Percentiles rank a stretch among this genome's conserved stretches.
phyloP scores from a whole-genome alignment of 2,113 vertebrate genomes.

The Coturnix japonica region DNA sequence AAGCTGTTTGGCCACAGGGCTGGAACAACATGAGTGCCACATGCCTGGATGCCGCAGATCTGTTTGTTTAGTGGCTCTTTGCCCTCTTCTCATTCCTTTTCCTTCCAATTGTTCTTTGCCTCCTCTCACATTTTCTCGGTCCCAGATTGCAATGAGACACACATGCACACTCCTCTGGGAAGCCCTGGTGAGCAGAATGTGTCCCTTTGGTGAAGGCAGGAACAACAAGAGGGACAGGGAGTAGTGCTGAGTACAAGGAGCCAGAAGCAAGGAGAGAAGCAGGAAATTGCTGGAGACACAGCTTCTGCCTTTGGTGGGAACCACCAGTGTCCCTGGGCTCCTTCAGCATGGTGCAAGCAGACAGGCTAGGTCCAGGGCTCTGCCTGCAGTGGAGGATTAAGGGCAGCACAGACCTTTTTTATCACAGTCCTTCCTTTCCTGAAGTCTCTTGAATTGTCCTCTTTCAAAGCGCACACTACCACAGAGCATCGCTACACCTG shows the following conservation, averaged over 20 bases:
- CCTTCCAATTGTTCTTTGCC: neutral
- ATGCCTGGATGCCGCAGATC: neutral
- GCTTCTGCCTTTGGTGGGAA: neutral
- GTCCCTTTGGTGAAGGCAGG: neutral
- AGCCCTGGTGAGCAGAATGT: neutral
- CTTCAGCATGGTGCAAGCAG: accelerated
- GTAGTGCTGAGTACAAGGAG: neutral
- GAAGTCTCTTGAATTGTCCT: neutral
- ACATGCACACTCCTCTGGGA: neutral
- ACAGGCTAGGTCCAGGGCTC: neutral
- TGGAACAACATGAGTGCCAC: neutral
- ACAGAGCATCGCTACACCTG: neutral
- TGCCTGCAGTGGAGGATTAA: neutral
- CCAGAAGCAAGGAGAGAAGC: neutral
- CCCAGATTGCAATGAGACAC: neutral
- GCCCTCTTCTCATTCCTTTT: neutral
- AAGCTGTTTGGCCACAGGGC: neutral
- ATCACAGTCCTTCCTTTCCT: neutral
- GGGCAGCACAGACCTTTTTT: neutral
- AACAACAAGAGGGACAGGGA: neutral
- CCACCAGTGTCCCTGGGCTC: neutral
- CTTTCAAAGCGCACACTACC: accelerated
- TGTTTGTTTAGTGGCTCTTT: neutral
- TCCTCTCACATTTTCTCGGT: neutral
- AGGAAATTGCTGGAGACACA: neutral